These are phyloP conservation scores for Anarhynchus alexandrinus DNA, from an alignment of 2,113 vertebrate species.

Conservation along the genomic window DNA sequence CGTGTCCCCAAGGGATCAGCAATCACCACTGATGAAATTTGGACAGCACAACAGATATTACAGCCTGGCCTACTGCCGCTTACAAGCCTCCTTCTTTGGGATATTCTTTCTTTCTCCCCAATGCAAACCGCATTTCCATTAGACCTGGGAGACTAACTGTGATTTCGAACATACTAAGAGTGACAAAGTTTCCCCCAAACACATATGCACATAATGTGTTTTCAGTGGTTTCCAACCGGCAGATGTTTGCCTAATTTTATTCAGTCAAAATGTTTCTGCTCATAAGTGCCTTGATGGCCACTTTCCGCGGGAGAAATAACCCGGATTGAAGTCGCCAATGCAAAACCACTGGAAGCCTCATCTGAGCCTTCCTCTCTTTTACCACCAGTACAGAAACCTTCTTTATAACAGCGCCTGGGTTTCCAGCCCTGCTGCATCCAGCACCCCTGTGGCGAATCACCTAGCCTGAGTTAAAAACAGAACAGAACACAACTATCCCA, in stretches of 20 bases:
- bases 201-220: no score
- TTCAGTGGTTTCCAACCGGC: background rate
- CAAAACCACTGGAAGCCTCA: background rate
- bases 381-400: background rate
- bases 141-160: background rate
- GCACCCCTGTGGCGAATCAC: background rate
- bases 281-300: background rate
- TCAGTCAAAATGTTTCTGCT: background rate
- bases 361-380: background rate
- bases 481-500: background rate
- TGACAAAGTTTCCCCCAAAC: background rate
- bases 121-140: background rate
- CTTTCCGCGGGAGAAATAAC: background rate
- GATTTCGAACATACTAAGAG: background rate
- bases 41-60: background rate
- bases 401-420: background rate
- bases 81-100: background rate
- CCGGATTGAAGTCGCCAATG: background rate
- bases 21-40: background rate
- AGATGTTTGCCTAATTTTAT: background rate
- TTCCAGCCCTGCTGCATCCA: background rate
- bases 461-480: background rate
- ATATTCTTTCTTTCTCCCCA: no score
- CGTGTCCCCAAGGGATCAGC: background rate
- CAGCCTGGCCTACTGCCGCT: background rate